Evolutionary conservation across 1,140 invertebrate species (phyloP), one percentile per base, ranked within the genome.

Genomic region (Lordiphosa mommai): DNA sequence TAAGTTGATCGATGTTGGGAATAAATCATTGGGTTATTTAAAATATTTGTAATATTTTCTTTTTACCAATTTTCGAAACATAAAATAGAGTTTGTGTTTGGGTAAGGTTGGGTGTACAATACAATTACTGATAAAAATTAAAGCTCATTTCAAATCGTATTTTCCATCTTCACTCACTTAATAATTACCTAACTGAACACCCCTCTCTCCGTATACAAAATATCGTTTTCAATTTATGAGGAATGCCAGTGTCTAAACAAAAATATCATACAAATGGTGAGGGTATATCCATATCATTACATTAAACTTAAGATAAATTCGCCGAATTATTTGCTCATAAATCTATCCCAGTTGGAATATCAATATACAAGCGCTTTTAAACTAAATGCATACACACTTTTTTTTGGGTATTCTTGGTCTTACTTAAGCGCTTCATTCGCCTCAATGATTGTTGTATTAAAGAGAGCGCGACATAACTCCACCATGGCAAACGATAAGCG

Each of bases 361-460:
- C 52, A 61, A 27, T 38, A 37, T 53, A 63, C 41, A 44, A 48
- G 46, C 50, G 38, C 17, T 53, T 32, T 37, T 16, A 46, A 49
- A 69, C 53, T 66, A 67, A 82, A 82, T 66, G 76, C 60, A 34
- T 49, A 33, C 49, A 38, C 34, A 27, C 23, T 2, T 7, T 43
- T 16, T 3, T 37, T 10, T 9, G 13, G 13, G 4, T 27, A 8
- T 16, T 12, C 17, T n/a, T 16, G 1, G 9, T 13, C 6, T 14
- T 13, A 85, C 36, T 85, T 66, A 4, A 82, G 43, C 30, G 55
- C 32, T 32, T 84, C 80, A 41, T 79, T 88, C 5, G 72, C 61
- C 37, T 89, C 86, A 34, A 89, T 85, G 10, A 89, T 76, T 9
- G 84, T 73, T 13, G 88, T 87, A 38, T 88, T 84, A 14, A 89